These are phyloP conservation scores for Hoplodrina blanda DNA, from an alignment of 2,888 invertebrate genomes.

Conservation along the genomic window DNA sequence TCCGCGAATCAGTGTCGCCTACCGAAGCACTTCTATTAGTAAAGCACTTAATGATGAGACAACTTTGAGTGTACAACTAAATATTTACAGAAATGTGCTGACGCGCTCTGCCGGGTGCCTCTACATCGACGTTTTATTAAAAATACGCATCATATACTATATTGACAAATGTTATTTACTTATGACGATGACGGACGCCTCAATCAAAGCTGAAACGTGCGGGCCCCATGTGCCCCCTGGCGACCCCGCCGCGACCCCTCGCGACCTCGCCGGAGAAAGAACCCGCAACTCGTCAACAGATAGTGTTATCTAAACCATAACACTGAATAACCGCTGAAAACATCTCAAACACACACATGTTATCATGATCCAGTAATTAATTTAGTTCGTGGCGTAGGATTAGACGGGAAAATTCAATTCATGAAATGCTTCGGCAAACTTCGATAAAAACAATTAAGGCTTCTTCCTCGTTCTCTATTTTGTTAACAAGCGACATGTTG, in stretches of 20 bases:
- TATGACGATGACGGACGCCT: conserved; percentile 17
- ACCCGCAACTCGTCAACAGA: conserved; percentile 62
- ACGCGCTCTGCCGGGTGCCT: background rate
- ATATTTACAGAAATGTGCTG: conserved; percentile 21
- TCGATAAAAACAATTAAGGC: background rate
- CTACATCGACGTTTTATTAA: background rate
- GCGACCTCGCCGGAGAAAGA: conserved; percentile 56
- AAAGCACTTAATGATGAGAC: conserved; percentile 31
- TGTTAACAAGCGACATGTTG: background rate
- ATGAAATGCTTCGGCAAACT: background rate
- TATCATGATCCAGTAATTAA: background rate
- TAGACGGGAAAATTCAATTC: no score
- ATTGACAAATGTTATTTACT: conserved; percentile 19
- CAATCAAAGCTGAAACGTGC: conserved; percentile 41
- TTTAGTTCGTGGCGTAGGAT: background rate
- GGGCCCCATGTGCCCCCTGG: conserved; percentile 19
- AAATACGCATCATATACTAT: conserved; percentile 9
- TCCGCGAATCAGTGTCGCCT: conserved; percentile 14
- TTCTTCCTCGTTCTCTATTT: background rate
- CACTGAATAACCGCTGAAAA: conserved; percentile 47
- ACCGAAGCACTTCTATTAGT: conserved; percentile 15
- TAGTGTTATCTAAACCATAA: conserved; percentile 62
- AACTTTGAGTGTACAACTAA: background rate
- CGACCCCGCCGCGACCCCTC: conserved; percentile 25
- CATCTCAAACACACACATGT: conserved; percentile 19